Base-by-base conservation (phyloP, 1,140 invertebrate species). In the Latrodectus geometricus region DNA sequence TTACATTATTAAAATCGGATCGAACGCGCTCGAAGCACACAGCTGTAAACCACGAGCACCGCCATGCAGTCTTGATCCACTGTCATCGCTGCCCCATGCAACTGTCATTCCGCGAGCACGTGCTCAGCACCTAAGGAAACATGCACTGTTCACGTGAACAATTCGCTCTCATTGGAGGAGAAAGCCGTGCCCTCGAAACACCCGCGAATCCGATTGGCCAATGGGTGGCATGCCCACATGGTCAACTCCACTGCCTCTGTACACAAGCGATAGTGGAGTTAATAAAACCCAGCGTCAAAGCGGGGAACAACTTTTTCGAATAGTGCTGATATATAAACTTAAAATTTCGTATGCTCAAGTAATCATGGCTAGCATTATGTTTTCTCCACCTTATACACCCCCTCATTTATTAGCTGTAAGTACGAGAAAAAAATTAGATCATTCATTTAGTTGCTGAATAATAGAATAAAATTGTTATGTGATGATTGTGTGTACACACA, bases 91-190 rank as follows among this genome's bases (percentile, higher is more conserved):
- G 50, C 20, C 83, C 83, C 83, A 85, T 86, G 83, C 83, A 72
- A 79, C 56, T 87, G 85, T 87, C 85, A 87, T 73, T 68, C 85
- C 52, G 50, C n/a, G 52, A 73, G 69, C 85, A 87, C 85, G 85
- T 87, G 85, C 76, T 66, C 69, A 79, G 48, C 68, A 87, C 76
- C 69, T 50, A 15, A 23, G 9, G 17, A 23, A 70, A 35, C 83
- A 86, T 66, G 83, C 73, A 50, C n/a, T 86, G 76, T 73, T 66
- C 85, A 87, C 85, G 85, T 87, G 85, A 87, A 80, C 77, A 74
- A 17, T 5, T 4, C 1, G 14, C 69, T 73, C 54, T 17, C 15
- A 87, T 87, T 87, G 85, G 85, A 15, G 48, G 48, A 21, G 3
- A 8, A 9, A 75, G 85, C 76, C 85, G 85, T 79, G 85, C 85